Evolutionary conservation across 2,797 vertebrate species (phyloP).

Genomic region (Cercopithecus mitis): DNA sequence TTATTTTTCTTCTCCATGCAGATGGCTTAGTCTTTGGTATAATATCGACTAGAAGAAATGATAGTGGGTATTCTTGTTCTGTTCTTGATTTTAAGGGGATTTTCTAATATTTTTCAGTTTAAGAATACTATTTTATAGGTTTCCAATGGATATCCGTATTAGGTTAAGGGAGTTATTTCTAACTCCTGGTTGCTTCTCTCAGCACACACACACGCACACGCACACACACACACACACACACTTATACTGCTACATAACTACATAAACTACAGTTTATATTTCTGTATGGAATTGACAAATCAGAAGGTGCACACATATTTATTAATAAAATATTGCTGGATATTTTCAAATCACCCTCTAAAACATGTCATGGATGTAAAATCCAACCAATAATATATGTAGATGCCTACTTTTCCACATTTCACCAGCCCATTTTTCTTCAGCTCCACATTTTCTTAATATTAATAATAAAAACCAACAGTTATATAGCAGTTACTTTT

Average conservation of each 20-base stretch:
- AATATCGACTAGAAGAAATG: not conserved
- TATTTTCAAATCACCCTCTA: not conserved
- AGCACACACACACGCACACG: not conserved
- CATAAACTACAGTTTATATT: not conserved
- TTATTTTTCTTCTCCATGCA: not conserved
- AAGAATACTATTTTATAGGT: not conserved
- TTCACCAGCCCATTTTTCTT: not conserved
- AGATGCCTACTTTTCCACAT: not conserved
- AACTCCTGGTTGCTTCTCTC: not conserved
- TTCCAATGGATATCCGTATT: not conserved
- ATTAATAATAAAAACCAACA: not conserved
- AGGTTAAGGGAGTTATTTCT: not conserved
- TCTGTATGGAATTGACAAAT: not conserved
- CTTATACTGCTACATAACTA: not conserved
- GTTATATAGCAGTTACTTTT: not conserved
- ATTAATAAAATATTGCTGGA: not conserved
- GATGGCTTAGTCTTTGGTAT: not conserved
- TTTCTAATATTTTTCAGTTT: not conserved
- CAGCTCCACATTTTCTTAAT: not conserved
- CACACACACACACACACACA: accelerated
- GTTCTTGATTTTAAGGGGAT: not conserved
- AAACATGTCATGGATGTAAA: not conserved
- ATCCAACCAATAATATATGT: not conserved
- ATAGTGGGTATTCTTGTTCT: not conserved
- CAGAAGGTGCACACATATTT: not conserved